phyloP scores from a whole-genome alignment of 2,113 vertebrate species.

The Gadus macrocephalus region DNA sequence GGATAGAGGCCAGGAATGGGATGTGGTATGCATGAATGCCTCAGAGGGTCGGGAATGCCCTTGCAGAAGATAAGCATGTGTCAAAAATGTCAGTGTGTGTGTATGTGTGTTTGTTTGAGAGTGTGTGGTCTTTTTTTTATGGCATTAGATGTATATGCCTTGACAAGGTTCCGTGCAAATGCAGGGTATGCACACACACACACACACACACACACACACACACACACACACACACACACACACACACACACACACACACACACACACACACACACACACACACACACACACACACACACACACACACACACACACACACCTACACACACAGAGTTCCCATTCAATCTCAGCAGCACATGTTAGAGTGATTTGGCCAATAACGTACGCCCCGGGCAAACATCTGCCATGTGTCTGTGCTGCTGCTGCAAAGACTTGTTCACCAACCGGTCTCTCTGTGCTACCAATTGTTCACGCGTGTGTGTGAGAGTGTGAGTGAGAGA shows the following conservation, averaged over 20 bases:
- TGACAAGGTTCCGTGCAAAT: background rate
- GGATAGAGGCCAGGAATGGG: slow-evolving; percentile 24
- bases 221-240: too few relatives aligned
- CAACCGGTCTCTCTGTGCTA: background rate
- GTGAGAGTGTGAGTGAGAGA: background rate
- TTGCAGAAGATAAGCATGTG: slow-evolving; percentile 50
- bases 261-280: slow-evolving; percentile 1
- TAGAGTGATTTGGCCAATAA: slow-evolving; percentile 32
- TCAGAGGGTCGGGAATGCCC: slow-evolving; percentile 40
- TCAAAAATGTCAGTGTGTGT: slow-evolving; percentile 29
- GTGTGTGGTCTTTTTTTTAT: slow-evolving; percentile 56
- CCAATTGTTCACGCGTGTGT: slow-evolving; percentile 22
- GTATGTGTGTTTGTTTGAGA: slow-evolving; percentile 37
- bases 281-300: slow-evolving; percentile 12
- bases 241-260: too few relatives aligned
- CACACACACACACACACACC: slow-evolving; percentile 1
- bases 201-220: too few relatives aligned
- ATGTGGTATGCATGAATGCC: slow-evolving; percentile 38
- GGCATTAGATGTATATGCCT: slow-evolving; percentile 14
- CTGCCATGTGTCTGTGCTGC: slow-evolving; percentile 32
- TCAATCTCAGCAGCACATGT: slow-evolving; percentile 34
- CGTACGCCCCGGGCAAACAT: slow-evolving; percentile 35
- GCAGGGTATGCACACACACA: background rate
- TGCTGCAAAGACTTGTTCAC: background rate
- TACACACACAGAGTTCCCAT: slow-evolving; percentile 23